phyloP scores from a whole-genome alignment of 2,797 vertebrate species.

The Amniataba percoides region DNA sequence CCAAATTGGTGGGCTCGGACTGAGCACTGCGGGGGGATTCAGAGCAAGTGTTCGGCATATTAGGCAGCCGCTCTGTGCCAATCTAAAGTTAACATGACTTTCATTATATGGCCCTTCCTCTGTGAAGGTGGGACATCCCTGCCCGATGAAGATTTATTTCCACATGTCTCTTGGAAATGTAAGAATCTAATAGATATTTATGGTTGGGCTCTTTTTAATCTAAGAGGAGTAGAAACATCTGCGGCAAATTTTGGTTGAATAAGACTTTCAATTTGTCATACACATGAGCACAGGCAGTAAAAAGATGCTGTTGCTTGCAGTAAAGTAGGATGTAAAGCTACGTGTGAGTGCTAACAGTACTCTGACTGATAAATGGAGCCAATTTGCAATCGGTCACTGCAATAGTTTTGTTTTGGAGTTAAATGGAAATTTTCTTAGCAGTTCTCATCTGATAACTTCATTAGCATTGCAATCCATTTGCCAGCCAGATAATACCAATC shows the following conservation, averaged over 20 bases:
- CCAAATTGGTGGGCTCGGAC: slow-evolving; percentile 25
- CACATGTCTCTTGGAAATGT: slow-evolving; percentile 64
- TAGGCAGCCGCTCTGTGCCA: slow-evolving; percentile 57
- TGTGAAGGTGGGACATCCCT: slow-evolving; percentile 67
- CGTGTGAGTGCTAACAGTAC: slow-evolving; percentile 33
- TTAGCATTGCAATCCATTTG: slow-evolving; percentile 8
- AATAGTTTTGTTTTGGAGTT: neutral
- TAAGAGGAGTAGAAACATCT: slow-evolving; percentile 72
- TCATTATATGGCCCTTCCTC: slow-evolving; percentile 61
- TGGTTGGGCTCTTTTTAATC: slow-evolving; percentile 84
- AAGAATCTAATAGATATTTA: slow-evolving; percentile 83
- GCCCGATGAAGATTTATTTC: slow-evolving; percentile 78
- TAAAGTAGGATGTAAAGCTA: slow-evolving; percentile 32
- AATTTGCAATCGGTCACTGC: too few species aligned
- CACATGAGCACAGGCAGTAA: slow-evolving; percentile 48
- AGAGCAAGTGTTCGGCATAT: slow-evolving; percentile 57
- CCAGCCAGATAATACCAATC: neutral
- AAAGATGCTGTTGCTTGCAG: slow-evolving; percentile 36
- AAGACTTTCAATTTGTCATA: slow-evolving; percentile 77
- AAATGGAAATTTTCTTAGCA: neutral
- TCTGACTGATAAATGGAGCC: neutral
- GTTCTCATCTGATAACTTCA: slow-evolving; percentile 3
- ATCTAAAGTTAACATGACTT: slow-evolving; percentile 70
- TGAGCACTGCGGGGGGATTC: neutral
- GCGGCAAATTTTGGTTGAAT: slow-evolving; percentile 68